Evolutionary conservation across 2,888 invertebrate species (phyloP).

Genomic region (Trachelus stipa): DNA sequence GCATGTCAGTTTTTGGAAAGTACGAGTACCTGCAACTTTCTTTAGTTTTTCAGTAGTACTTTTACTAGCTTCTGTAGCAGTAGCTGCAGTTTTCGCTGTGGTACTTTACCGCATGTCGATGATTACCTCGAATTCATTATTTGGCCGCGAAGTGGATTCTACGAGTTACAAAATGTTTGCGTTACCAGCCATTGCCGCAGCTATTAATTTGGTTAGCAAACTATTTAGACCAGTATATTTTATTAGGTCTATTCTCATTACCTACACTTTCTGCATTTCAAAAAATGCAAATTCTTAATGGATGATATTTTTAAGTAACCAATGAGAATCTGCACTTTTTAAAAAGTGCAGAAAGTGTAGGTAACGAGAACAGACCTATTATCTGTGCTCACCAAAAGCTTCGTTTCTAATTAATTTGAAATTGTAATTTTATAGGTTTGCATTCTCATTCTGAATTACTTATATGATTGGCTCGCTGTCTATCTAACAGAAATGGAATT

Average conservation of each 20-base stretch:
- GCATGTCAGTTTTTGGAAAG: conserved; percentile 81
- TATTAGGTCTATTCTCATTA: neutral
- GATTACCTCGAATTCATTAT: conserved; percentile 71
- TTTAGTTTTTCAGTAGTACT: conserved; percentile 78
- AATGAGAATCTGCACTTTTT: no score
- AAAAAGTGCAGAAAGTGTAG: no score
- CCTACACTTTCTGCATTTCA: no score
- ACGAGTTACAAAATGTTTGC: conserved; percentile 75
- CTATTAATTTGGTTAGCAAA: conserved; percentile 76
- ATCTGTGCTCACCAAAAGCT: neutral
- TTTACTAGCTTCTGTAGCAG: conserved; percentile 75
- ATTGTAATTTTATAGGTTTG: conserved; percentile 63
- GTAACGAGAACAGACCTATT: neutral
- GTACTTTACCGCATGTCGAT: conserved; percentile 81
- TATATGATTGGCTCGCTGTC: conserved; percentile 75
- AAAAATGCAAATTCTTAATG: no score
- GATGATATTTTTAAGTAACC: no score
- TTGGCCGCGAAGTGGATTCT: conserved; percentile 66
- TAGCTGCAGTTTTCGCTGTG: conserved; percentile 81
- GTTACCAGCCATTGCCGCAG: conserved; percentile 80
- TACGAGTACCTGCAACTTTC: conserved; percentile 77
- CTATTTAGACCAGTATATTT: neutral
- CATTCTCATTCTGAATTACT: conserved; percentile 80
- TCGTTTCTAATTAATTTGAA: neutral
- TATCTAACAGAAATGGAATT: conserved; percentile 80